Conservation (phyloP, 2,113 vertebrate genomes). For the Illadopsis cleaveri region DNA sequence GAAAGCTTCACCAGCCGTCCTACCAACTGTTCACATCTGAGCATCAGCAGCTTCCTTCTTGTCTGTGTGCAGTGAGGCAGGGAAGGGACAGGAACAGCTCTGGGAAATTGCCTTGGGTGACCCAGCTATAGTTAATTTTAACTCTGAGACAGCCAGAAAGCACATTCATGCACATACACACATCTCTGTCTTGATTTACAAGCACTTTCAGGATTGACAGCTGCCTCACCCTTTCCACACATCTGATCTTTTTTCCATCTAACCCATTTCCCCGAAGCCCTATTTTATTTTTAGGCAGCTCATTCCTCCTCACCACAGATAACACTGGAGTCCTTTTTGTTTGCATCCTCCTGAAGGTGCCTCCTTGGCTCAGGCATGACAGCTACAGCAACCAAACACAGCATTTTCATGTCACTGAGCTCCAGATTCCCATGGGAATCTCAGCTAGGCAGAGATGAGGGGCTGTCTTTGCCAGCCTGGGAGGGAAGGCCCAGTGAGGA, state of each 20-base stretch:
- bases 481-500: neutral
- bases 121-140: conserved; percentile 10
- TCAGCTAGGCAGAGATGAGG: neutral
- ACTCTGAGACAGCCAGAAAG: conserved; percentile 1
- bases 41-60: neutral
- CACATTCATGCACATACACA: neutral
- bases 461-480: neutral
- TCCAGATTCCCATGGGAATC: neutral
- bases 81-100: neutral
- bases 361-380: neutral
- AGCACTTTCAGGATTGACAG: neutral
- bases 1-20: conserved; percentile 21
- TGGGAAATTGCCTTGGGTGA: conserved; percentile 25
- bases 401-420: rapidly evolving
- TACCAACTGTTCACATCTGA: conserved; percentile 21
- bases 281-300: neutral
- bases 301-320: neutral
- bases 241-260: neutral
- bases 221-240: neutral
- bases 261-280: neutral
- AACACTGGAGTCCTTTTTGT: neutral
- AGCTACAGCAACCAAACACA: neutral
- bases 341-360: neutral
- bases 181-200: neutral
- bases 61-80: neutral